Base-by-base conservation (phyloP, 2,797 vertebrate genomes). In the Rhynchotus rufescens region DNA sequence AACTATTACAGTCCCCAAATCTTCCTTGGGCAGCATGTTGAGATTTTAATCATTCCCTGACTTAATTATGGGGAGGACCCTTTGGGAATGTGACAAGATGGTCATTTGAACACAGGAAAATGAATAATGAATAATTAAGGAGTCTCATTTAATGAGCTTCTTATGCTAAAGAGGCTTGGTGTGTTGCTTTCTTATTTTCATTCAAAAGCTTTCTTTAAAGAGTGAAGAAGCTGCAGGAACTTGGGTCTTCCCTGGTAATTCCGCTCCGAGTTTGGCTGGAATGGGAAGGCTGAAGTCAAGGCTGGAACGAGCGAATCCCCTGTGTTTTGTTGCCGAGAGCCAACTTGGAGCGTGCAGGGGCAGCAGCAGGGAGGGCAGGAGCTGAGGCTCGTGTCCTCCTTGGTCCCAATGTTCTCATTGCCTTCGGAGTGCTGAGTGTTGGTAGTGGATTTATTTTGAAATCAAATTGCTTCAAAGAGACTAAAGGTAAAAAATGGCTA, bases 51-150 rank as follows among this genome's bases (percentile, higher is more conserved):
- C 81, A 80, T 94, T 92, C 79, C 87, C 32, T 95, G n/a, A 78
- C 88, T 96, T 96, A 93, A 93, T 96, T 96, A 93, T 91, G 88
- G 62, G 78, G 68, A 69, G 32, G 22, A 1, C 91, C 92, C 84
- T 78, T 75, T 88, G 91, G 81, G 86, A 90, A 87, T 73, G 62
- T 88, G 80, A 42, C 75, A 88, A 88, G 65, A 84, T 83, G 84
- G 68, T 72, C 81, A 91, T 84, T 84, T 80, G 57, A 86, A 91
- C 42, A 52, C 51, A 94, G 54, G 38, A 86, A 88, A 75, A 94
- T 32, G 73, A 93, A 86, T 85, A 75, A 73, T 90, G 84, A 93
- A 94, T 92, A 94, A 92, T 90, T 91, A 95, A 92, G 49, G 13
- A 62, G 30, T 85, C 59, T 80, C 71, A 74, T 95, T 88, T 84